Evolutionary conservation across 2,888 invertebrate species (phyloP), one percentile per base, ranked within the genome.

Genomic region (Apodemia duryi): DNA sequence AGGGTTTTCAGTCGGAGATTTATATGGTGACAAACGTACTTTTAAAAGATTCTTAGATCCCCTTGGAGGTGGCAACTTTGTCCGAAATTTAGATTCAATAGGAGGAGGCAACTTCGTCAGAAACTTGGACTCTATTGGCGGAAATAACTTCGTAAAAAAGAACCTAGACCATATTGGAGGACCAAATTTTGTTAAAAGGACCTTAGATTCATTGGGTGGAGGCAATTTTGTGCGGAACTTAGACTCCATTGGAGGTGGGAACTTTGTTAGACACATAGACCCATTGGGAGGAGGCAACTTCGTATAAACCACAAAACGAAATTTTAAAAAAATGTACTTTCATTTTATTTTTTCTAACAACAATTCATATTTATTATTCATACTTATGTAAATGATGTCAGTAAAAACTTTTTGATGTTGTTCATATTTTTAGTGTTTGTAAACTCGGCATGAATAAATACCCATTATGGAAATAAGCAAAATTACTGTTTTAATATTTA

Each of bases 221-320:
- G 86, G 85, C 11, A 90, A 89, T 71, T 77, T 91, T n/a, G 85
- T 89, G 4, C 79, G 89, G 10, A 86, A 85, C 70, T 74, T 93
- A 62, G 92, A 93, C 72, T 85, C 90, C 2, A 79, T 93, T 6
- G 93, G 93, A 3, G 93, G 93, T 1, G 90, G 89, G 28, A 92
- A 93, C 77, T 83, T 93, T 29, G 84, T 91, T 7, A 83, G 92
- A 63, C 77, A 86, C 69, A 73, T 88, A 35, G 84, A 88, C 69
- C 77, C 84, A 49, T 74, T 90, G 35, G 89, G 88, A 61, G 91
- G 88, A 7, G 83, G 82, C 35, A 91, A 91, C 77, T 77, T 91
- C 65, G 81, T 88, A 62, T 46, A 46, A 46, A 46, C 46, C 4
- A 43, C 85, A 78, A 82, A 76, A 66, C 61, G 29, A 64, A 46